Evolutionary conservation across 1,140 invertebrate genomes (phyloP).

Genomic region (Choristoneura fumiferana): DNA sequence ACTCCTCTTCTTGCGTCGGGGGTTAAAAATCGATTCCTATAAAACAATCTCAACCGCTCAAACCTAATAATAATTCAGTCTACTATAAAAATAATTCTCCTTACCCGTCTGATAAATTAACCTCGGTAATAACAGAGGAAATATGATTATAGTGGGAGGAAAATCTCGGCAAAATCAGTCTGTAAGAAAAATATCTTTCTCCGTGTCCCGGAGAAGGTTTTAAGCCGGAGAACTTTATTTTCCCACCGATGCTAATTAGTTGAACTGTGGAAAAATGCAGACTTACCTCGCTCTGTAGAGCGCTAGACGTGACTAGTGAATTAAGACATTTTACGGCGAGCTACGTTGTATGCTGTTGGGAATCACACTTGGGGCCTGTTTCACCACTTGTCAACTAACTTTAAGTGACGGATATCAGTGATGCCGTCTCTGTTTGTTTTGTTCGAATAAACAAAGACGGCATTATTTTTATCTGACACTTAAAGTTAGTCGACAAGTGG

Average conservation of each 20-base stretch:
- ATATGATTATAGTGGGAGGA: slow-evolving; percentile 5
- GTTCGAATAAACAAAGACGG: too few relatives aligned
- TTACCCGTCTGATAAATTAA: slow-evolving; percentile 1
- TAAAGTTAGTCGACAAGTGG: too few relatives aligned
- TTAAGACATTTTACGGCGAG: not conserved
- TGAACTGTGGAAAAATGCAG: not conserved
- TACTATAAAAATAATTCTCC: not conserved
- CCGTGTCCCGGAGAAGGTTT: not conserved
- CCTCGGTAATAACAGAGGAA: slow-evolving; percentile 1
- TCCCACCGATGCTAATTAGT: slow-evolving; percentile 13
- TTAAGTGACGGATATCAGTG: too few relatives aligned
- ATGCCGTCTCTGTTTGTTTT: too few relatives aligned
- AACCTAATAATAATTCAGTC: not conserved
- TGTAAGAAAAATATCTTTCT: slow-evolving; percentile 9
- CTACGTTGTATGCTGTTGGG: not conserved
- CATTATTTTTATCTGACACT: too few relatives aligned
- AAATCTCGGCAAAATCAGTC: slow-evolving; percentile 9
- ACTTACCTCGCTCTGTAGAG: not conserved
- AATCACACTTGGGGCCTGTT: not conserved
- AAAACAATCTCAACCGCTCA: not conserved
- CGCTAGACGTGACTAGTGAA: not conserved
- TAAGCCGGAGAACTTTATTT: slow-evolving; percentile 7
- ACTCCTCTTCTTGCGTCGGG: too few relatives aligned
- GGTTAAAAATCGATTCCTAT: too few relatives aligned
- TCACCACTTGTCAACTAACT: too few relatives aligned